Evolutionary conservation across 2,888 invertebrate genomes (phyloP).

Genomic region (Ormyrus thymus): DNA sequence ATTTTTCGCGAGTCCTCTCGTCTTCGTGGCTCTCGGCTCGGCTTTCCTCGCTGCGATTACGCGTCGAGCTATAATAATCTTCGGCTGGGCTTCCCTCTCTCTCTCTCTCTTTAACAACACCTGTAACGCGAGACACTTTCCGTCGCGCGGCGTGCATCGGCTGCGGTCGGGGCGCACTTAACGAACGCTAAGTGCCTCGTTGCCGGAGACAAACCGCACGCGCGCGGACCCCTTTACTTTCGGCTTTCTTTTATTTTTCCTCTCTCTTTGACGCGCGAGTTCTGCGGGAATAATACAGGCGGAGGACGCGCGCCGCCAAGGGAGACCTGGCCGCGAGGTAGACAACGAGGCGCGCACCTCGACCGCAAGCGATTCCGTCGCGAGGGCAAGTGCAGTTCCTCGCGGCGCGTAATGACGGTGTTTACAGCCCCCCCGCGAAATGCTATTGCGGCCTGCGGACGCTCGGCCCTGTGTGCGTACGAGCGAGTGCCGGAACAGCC

Average conservation of each 20-base stretch:
- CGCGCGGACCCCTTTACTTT: not conserved
- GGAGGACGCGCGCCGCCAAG: not conserved
- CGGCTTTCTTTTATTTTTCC: constrained; percentile 12
- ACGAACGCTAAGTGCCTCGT: constrained; percentile 56
- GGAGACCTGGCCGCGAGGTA: not conserved
- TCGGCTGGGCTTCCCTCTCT: constrained; percentile 56
- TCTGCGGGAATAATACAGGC: too few relatives aligned
- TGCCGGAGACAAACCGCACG: constrained; percentile 54
- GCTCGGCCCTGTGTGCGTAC: not conserved
- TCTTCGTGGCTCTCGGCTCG: constrained; percentile 47
- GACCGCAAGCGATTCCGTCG: constrained; percentile 45
- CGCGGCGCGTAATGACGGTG: constrained; percentile 54
- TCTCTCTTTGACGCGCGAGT: not conserved
- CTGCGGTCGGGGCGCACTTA: constrained; percentile 57
- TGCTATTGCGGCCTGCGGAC: constrained; percentile 33
- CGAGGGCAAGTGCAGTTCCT: not conserved
- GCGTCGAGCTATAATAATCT: constrained; percentile 60
- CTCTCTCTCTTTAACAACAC: constrained; percentile 54
- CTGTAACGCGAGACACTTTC: constrained; percentile 51
- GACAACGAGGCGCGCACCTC: not conserved
- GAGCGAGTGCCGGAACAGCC: too few relatives aligned
- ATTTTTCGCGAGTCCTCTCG: constrained; percentile 49
- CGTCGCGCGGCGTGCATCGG: constrained; percentile 29
- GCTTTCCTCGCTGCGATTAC: constrained; percentile 61
- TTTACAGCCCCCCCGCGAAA: constrained; percentile 55